Base-by-base conservation (phyloP, 2,888 invertebrate species). In the Bimastos eiseni region DNA sequence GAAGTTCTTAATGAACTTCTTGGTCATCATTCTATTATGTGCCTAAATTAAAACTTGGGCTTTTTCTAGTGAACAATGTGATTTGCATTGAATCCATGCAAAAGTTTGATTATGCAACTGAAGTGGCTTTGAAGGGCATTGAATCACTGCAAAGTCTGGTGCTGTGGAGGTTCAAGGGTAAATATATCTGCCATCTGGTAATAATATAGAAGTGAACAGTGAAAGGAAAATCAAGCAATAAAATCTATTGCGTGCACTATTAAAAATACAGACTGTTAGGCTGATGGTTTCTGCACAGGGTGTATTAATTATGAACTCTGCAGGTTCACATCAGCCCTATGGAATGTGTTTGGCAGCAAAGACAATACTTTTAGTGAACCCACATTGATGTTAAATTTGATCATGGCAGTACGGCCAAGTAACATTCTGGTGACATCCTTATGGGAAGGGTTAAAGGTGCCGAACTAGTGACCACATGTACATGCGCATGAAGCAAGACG, bases 241-340 rank as follows among this genome's bases (percentile, higher is more conserved):
- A 70, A 70, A 70, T 70, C 70, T 30, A n/a, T 30, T 70, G 30
- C 70, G 30, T 70, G 70, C 11, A 11, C 70, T 70, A 70, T 17
- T n/a, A 70, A 70, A 70, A 70, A 70, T 70, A 36, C 37, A 36
- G 86, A 86, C 86, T 37, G 86, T 86, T 86, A 37, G 86, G 86
- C 86, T 86, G 86, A 86, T 86, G 86, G 86, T 86, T 86, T 86
- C 86, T 86, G 86, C 86, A 36, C 13, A 86, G 86, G 36, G 86
- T 86, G 86, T 86, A 86, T 36, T 17, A 86, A 36, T 24, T 19
- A 86, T 5, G 21, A 37, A 86, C 86, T 86, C 86, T 86, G 86
- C 86, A 86, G 86, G 86, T 86, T 86, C 86, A 86, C 86, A 86
- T 86, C 86, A 86, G 86, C 86, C 86, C 86, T 86, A 86, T 86